phyloP scores from a whole-genome alignment of 2,888 invertebrate species.

The Lacanobia wlatinum region DNA sequence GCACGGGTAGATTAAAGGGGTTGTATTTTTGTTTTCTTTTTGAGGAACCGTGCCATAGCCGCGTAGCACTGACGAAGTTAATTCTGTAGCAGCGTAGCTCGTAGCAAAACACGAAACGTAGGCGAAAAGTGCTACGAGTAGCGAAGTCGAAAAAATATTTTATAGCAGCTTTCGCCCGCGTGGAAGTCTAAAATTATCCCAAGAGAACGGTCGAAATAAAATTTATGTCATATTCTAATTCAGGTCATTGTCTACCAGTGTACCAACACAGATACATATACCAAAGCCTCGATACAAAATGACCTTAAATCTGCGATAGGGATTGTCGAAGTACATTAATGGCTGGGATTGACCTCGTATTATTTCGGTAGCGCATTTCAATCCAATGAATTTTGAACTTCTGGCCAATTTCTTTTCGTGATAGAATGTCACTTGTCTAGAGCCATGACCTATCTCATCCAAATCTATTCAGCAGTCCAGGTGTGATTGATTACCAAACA shows the following conservation, averaged over 20 bases:
- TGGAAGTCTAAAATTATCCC: neutral
- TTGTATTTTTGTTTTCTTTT: neutral
- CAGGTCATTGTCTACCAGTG: neutral
- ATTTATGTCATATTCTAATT: neutral
- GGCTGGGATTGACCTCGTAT: no score
- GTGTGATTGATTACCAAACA: neutral
- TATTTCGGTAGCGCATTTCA: no score
- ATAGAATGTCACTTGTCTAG: no score
- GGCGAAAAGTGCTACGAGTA: slow-evolving; percentile 23
- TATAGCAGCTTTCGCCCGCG: neutral
- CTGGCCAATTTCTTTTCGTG: no score
- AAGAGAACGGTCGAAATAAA: neutral
- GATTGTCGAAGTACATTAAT: no score
- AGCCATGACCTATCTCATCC: no score
- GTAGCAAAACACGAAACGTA: slow-evolving; percentile 6
- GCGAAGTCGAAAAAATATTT: slow-evolving; percentile 20
- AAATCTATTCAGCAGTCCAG: no score
- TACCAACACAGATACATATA: no score
- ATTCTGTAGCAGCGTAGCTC: slow-evolving; percentile 28
- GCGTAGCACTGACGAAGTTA: slow-evolving; percentile 10
- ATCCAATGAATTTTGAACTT: no score
- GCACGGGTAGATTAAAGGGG: neutral
- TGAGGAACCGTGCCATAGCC: neutral
- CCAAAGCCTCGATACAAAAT: no score
- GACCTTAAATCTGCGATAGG: no score